These are phyloP conservation scores for Sebastes cheni DNA, from an alignment of 2,797 vertebrate genomes.

Conservation along the genomic window DNA sequence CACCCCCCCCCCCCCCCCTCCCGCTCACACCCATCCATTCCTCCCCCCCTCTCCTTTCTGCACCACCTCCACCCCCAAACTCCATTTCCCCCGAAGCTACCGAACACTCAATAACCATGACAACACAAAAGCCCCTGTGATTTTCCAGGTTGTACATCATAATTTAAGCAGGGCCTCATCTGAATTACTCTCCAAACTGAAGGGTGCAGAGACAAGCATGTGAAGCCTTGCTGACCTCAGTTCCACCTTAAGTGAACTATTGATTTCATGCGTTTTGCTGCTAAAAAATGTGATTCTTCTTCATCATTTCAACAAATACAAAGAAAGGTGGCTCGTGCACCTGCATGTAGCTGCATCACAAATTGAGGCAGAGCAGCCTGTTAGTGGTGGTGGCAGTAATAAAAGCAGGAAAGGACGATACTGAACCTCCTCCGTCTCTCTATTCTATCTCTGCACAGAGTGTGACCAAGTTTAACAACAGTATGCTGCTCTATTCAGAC, in stretches of 20 bases:
- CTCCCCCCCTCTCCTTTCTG: constrained; percentile 4
- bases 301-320: not conserved
- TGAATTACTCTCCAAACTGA: constrained; percentile 33
- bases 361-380: not conserved
- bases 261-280: constrained; percentile 29
- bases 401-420: constrained; percentile 9
- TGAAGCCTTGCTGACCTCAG: constrained; percentile 27
- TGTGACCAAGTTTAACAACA: constrained; percentile 57
- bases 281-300: not conserved
- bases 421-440: constrained; percentile 14
- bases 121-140: constrained; percentile 62
- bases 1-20: constrained; percentile 51
- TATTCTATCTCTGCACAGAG: constrained; percentile 21
- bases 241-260: constrained; percentile 20
- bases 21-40: constrained; percentile 39
- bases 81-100: constrained; percentile 68
- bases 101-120: constrained; percentile 77
- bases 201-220: not conserved
- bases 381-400: constrained; percentile 3
- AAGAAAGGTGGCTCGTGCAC: not conserved
- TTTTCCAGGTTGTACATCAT: constrained; percentile 67
- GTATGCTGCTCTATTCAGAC: constrained; percentile 55
- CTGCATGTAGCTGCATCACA: constrained; percentile 1
- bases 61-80: constrained; percentile 18
- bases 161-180: constrained; percentile 42